A percentile compares a stretch with the other conserved stretches of the same genome.
Evolutionary conservation across 2,113 vertebrate species (phyloP).

Genomic region (Rhinopithecus roxellana): DNA sequence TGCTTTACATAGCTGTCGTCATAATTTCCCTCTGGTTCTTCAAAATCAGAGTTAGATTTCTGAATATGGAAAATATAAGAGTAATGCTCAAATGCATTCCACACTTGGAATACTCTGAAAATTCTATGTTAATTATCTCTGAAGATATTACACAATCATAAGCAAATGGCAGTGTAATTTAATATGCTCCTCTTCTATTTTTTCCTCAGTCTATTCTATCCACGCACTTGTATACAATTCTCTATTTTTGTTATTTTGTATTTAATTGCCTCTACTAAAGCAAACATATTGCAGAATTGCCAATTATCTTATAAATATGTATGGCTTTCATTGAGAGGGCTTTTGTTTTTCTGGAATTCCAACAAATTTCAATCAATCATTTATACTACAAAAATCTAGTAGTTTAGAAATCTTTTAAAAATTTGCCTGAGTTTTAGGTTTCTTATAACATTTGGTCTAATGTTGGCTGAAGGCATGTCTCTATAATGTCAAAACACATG

Average conservation of each 20-base stretch:
- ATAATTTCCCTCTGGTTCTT: constrained; percentile 32
- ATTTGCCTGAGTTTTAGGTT: constrained; percentile 54
- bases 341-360: constrained; percentile 77
- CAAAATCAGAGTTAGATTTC: background rate
- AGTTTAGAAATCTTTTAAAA: constrained; percentile 57
- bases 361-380: constrained; percentile 72
- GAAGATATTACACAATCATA: constrained; percentile 18
- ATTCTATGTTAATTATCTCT: constrained; percentile 12
- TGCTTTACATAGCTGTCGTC: background rate
- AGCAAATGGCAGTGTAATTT: constrained; percentile 9
- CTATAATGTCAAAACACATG: constrained; percentile 64
- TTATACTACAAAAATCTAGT: constrained; percentile 48
- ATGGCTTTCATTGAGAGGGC: constrained; percentile 67
- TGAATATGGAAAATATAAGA: constrained; percentile 33
- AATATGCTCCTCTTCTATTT: background rate
- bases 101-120: background rate
- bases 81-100: background rate
- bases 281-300: constrained; percentile 68
- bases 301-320: constrained; percentile 71
- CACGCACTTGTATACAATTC: constrained; percentile 15
- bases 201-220: constrained; percentile 10
- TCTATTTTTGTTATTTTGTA: constrained; percentile 69
- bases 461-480: constrained; percentile 36
- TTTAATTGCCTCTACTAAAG: constrained; percentile 70
- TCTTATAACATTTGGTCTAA: constrained; percentile 50